phyloP scores from a whole-genome alignment of 92 coral and sea anemone species.

The Palythoa heliodiscus region DNA sequence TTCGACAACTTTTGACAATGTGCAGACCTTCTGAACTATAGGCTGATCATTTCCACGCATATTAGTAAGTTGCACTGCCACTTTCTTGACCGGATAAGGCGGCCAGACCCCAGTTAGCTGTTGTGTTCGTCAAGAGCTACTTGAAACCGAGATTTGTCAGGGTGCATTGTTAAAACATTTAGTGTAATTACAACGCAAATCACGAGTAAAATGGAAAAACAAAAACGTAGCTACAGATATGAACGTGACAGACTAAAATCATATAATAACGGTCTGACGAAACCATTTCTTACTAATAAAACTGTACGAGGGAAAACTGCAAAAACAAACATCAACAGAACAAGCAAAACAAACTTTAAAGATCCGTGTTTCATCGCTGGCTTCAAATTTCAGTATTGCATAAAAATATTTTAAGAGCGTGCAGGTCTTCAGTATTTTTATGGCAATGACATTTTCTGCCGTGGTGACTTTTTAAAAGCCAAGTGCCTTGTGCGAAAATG shows the following conservation, averaged over 20 bases:
- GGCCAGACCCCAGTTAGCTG: not conserved
- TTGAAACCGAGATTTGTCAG: conserved; percentile 15
- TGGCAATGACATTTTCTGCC: not conserved
- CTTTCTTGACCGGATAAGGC: conserved; percentile 22
- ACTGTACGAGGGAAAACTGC: not conserved
- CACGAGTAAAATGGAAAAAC: not conserved
- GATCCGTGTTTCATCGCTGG: not conserved
- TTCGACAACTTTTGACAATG: conserved; percentile 8
- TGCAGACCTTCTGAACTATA: conserved; percentile 27
- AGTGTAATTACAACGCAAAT: conserved; percentile 12
- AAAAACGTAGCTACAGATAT: conserved; percentile 1
- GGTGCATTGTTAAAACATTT: not conserved
- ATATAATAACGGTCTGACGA: not conserved
- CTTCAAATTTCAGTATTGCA: not conserved
- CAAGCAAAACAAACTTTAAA: not conserved
- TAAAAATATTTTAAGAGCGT: conserved; percentile 1
- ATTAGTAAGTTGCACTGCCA: not conserved
- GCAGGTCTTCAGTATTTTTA: not conserved
- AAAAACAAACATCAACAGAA: not conserved
- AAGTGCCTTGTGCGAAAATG: not conserved
- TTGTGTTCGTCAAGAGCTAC: conserved; percentile 15
- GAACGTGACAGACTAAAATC: conserved; percentile 15
- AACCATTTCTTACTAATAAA: conserved; percentile 1
- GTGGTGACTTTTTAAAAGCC: not conserved
- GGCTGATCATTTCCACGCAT: conserved; percentile 24